Evolutionary conservation across 2,888 invertebrate genomes (phyloP), one percentile per base, ranked within the genome.

Genomic region (Acleris sparsana): DNA sequence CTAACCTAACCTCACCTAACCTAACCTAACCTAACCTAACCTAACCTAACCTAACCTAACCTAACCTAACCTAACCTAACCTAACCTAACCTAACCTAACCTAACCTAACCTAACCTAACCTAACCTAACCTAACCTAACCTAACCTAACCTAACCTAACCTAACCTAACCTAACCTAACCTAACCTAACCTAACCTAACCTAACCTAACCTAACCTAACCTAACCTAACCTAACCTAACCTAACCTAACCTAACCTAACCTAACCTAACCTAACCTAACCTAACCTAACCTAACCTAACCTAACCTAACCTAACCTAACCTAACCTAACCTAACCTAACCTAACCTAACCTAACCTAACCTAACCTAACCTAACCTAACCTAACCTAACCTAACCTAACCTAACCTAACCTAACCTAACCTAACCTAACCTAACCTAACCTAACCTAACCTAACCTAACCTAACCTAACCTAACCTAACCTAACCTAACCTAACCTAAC

Each of bases 221-320:
- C 71, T 68, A 67, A 70, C 69, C 70, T 68, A 68, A 71, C 69
- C 71, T 68, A 67, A 67, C 70, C 70, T 66, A 69, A 69, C 70
- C 69, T 67, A 69, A 67, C 69, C 70, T 70, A 72, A 69, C 71
- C 71, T 70, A 70, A 69, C 73, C 69, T 70, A 72, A 69, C 73
- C 71, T 69, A 70, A 68, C 72, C 69, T 67, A 69, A 64, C 70
- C 67, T 69, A 72, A 70, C 69, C 72, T 73, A 75, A 70, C 73
- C 71, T 73, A 75, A 70, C 75, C 73, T 72, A 75, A 71, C 72
- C 72, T 72, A 74, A 69, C 70, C 70, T 67, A 67, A 68, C 70
- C 70, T 66, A 68, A 68, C 70, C 70, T 63, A 68, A 68, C 68
- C 70, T 63, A 63, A 68, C 65, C 69, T 65, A 64, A 67, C 67